Evolutionary conservation across 2,113 vertebrate species (phyloP), one percentile per base, ranked within the genome.

Genomic region (Cottus gobio): DNA sequence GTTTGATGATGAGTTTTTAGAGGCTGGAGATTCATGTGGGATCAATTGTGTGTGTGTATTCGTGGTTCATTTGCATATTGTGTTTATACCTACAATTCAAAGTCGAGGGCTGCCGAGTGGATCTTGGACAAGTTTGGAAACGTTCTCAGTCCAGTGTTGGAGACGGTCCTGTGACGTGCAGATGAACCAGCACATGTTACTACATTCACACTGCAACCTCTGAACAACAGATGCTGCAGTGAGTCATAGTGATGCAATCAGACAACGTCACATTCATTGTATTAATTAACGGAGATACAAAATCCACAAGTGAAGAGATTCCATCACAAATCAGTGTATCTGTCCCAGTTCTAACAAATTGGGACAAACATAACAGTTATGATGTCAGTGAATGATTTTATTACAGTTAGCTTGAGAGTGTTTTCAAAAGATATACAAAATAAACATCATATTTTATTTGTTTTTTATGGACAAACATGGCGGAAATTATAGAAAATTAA

Each of bases 61-160:
- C 71, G 30, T 66, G 42, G 70, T 73, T 77, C 26, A 42, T 46
- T 52, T 37, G 30, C 48, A 30, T 52, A 22, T 4, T 60, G 64
- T 48, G 42, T 50, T 9, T 62, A 70, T 60, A 93, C 94, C 36
- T 90, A 95, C 95, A 95, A 54, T 37, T 92, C 3, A 52, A 94
- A 93, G 24, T 20, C 5, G 7, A 1, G 5, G 24, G 85, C 80
- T 1, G 70, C 12, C 11, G 94, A 95, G 36, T 80, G 81, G 85
- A 95, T 92, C 77, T 86, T 81, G 75, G 86, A 86, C 77, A 95
- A 90, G 84, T 93, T 85, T 31, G 95, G 95, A 30, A 95, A 85
- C 5, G 71, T 48, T 44, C 4, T 82, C 66, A 95, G 89, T 8
- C 93, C 93, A 2, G 94, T 95, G 88, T 93, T 91, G 80, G 91